These are phyloP conservation scores for Indicator indicator DNA, from an alignment of 2,113 vertebrate genomes.

Conservation along the genomic window DNA sequence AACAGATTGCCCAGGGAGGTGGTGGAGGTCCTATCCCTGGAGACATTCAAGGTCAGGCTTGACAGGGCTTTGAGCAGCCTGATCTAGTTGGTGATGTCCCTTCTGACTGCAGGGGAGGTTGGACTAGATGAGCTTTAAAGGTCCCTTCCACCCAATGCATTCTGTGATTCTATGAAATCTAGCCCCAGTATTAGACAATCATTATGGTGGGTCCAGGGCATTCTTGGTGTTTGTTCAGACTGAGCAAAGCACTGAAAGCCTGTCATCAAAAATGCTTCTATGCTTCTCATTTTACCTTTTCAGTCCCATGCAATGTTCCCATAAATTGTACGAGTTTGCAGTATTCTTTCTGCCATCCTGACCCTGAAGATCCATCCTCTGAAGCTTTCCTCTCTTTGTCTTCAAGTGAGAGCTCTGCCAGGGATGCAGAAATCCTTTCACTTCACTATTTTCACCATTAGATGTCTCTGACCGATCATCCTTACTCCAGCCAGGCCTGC, in stretches of 20 bases:
- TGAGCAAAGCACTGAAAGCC: not conserved
- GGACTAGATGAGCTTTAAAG: too few species aligned
- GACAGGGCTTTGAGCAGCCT: too few species aligned
- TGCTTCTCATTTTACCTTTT: not conserved
- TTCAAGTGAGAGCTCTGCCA: not conserved
- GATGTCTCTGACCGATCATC: slow-evolving; percentile 31
- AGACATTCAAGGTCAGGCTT: too few species aligned
- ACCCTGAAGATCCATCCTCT: accelerated
- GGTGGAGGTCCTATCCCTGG: too few species aligned
- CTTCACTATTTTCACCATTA: not conserved
- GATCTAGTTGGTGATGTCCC: too few species aligned
- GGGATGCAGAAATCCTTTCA: not conserved
- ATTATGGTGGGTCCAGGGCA: accelerated
- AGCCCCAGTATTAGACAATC: not conserved
- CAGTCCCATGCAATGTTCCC: accelerated
- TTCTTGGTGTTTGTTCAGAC: not conserved
- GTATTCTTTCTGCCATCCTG: not conserved
- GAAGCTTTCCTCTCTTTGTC: not conserved
- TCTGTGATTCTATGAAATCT: not conserved
- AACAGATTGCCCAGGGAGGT: too few species aligned
- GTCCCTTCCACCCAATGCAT: too few species aligned
- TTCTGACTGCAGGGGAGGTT: too few species aligned
- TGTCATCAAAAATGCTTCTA: not conserved
- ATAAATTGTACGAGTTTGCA: not conserved
- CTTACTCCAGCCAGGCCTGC: not conserved